Percentiles rank a stretch among this genome's conserved stretches.
These are phyloP conservation scores for Atractosteus spatula DNA, from an alignment of 2,113 vertebrate species.

Conservation along the genomic window DNA sequence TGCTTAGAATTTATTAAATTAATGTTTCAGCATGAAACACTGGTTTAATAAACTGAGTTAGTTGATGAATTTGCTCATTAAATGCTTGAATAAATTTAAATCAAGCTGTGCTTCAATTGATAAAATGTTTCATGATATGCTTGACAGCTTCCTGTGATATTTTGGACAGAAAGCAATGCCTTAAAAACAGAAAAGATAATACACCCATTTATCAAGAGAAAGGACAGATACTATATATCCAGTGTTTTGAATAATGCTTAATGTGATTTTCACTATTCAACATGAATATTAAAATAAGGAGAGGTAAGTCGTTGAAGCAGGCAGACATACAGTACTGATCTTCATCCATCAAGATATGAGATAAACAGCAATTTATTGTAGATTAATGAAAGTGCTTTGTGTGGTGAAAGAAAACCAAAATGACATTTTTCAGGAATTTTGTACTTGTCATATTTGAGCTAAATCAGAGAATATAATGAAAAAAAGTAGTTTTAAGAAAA, in stretches of 20 bases:
- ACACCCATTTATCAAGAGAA: not conserved
- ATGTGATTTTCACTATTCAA: too few relatives aligned
- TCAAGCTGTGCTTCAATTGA: not conserved
- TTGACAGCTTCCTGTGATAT: conserved; percentile 8
- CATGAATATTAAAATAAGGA: not conserved
- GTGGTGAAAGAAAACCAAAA: too few relatives aligned
- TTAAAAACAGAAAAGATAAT: not conserved
- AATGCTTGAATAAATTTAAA: conserved; percentile 3
- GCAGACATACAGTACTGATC: not conserved
- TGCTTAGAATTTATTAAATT: too few relatives aligned
- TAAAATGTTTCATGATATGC: conserved; percentile 3
- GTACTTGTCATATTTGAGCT: too few relatives aligned
- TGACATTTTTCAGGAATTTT: too few relatives aligned
- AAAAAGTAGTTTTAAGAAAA: too few relatives aligned
- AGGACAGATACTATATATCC: not conserved
- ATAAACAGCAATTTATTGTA: too few relatives aligned
- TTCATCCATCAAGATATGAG: too few relatives aligned
- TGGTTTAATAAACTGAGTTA: too few relatives aligned
- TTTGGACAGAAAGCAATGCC: not conserved
- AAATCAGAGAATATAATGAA: too few relatives aligned
- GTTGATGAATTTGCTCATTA: conserved; percentile 11
- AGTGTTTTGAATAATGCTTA: not conserved
- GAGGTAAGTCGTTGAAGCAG: not conserved
- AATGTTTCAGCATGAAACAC: too few relatives aligned
- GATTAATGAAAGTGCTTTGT: too few relatives aligned